Evolutionary conservation across 2,888 invertebrate genomes (phyloP).

Genomic region (Gastracanthus pulcherrimus): DNA sequence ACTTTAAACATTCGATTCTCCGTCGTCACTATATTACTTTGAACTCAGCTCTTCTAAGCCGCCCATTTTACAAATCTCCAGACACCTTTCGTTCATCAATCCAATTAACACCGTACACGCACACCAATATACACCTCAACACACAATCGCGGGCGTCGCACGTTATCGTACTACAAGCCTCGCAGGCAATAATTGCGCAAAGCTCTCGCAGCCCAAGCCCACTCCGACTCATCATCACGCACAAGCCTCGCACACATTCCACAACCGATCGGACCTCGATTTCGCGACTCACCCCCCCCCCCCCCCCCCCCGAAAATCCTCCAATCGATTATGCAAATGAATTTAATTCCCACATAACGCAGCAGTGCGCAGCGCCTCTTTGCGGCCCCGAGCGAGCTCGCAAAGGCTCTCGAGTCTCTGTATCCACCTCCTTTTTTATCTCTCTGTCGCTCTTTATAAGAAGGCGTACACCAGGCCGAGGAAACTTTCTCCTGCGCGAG

Average conservation of each 20-base stretch:
- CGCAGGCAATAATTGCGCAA: slow-evolving; percentile 23
- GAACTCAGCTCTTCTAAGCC: background rate
- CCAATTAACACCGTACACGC: background rate
- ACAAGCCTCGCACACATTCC: background rate
- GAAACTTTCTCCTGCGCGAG: slow-evolving; percentile 30
- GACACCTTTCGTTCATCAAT: background rate
- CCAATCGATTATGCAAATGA: slow-evolving; percentile 43
- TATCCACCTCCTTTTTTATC: background rate
- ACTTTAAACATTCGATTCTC: background rate
- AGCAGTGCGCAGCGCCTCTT: background rate
- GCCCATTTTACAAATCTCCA: background rate
- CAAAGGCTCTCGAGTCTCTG: background rate
- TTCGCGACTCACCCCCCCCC: background rate
- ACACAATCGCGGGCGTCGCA: background rate
- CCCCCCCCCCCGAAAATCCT: background rate
- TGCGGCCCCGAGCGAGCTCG: background rate
- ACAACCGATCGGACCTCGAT: background rate
- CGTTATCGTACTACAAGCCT: background rate
- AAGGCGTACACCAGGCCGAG: background rate
- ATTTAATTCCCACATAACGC: background rate
- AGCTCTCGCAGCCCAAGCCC: too few species aligned
- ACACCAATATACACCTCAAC: too few species aligned
- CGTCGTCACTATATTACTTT: background rate
- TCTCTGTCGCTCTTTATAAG: background rate
- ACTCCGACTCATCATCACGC: too few species aligned